These are phyloP conservation scores for Morpho achilles DNA, from an alignment of 2,888 invertebrate species.

Conservation along the genomic window DNA sequence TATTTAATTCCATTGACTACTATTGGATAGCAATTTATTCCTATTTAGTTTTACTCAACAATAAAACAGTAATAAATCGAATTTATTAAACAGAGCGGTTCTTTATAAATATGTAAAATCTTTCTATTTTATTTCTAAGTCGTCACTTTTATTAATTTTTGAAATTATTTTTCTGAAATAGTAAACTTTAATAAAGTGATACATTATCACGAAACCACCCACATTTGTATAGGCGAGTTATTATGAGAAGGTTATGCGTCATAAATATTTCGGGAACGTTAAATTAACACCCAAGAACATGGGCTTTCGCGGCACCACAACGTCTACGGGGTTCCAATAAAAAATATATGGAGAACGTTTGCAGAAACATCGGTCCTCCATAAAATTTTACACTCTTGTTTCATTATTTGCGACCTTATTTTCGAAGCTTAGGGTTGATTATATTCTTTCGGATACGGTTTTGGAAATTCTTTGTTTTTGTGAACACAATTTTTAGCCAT, in stretches of 20 bases:
- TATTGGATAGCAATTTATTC: neutral
- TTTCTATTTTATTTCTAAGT: no score
- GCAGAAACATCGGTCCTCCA: slow-evolving; percentile 59
- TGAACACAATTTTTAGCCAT: slow-evolving; percentile 50
- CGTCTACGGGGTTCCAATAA: slow-evolving; percentile 68
- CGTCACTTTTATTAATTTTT: no score
- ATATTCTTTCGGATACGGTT: slow-evolving; percentile 2
- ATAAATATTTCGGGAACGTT: slow-evolving; percentile 79
- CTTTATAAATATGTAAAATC: no score
- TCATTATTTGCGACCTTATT: slow-evolving; percentile 18
- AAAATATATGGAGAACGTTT: slow-evolving; percentile 66
- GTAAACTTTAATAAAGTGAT: slow-evolving; percentile 63
- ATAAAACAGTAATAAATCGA: no score
- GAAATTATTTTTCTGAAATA: slow-evolving; percentile 15
- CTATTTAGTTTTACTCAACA: no score
- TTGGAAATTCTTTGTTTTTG: slow-evolving; percentile 35
- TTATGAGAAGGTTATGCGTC: slow-evolving; percentile 75
- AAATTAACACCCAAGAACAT: slow-evolving; percentile 78
- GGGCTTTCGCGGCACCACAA: slow-evolving; percentile 74
- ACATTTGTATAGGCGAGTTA: slow-evolving; percentile 74
- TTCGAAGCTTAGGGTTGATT: slow-evolving; percentile 21
- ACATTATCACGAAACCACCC: slow-evolving; percentile 69
- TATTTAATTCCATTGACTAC: slow-evolving; percentile 6
- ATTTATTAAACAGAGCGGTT: no score
- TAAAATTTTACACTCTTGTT: slow-evolving; percentile 32